phyloP scores from a whole-genome alignment of 37 sponge, comb jelly and placozoan genomes.

The Aplysina aerophoba region DNA sequence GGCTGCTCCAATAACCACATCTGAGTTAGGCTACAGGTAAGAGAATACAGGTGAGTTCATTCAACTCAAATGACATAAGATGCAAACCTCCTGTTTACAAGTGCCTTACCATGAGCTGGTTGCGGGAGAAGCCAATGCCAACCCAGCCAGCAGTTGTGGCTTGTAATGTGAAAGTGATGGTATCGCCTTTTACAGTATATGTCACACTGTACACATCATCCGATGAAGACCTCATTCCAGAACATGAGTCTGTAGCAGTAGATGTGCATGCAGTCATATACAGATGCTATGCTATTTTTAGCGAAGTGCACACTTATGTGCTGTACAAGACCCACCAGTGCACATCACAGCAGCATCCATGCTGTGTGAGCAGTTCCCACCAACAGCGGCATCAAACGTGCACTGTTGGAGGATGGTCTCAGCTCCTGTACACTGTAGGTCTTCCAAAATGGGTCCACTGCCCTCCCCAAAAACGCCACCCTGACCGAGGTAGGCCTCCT shows the following conservation, averaged over 20 bases:
- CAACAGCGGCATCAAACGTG: not conserved
- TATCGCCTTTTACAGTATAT: not conserved
- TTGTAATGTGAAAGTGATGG: not conserved
- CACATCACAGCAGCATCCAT: constrained; percentile 15
- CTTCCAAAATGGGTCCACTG: constrained; percentile 1
- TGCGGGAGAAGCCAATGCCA: not conserved
- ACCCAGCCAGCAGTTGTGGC: constrained; percentile 7
- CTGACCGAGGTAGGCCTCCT: not conserved
- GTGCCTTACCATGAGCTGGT: not conserved
- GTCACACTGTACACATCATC: not conserved
- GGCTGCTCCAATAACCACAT: constrained; percentile 10
- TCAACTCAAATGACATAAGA: too few species aligned
- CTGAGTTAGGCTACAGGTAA: not conserved
- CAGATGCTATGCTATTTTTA: too few species aligned
- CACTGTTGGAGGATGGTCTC: not conserved
- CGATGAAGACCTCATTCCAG: too few species aligned
- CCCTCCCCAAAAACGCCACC: constrained; percentile 15
- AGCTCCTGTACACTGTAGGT: not conserved
- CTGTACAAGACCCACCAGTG: not conserved
- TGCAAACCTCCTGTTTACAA: too few species aligned
- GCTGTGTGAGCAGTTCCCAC: constrained; percentile 12
- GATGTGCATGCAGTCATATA: too few species aligned
- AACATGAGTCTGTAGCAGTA: too few species aligned
- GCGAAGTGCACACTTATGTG: too few species aligned
- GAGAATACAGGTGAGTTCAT: too few species aligned